phyloP scores from a whole-genome alignment of 2,888 invertebrate species.

The Bruchidius siliquastri region DNA sequence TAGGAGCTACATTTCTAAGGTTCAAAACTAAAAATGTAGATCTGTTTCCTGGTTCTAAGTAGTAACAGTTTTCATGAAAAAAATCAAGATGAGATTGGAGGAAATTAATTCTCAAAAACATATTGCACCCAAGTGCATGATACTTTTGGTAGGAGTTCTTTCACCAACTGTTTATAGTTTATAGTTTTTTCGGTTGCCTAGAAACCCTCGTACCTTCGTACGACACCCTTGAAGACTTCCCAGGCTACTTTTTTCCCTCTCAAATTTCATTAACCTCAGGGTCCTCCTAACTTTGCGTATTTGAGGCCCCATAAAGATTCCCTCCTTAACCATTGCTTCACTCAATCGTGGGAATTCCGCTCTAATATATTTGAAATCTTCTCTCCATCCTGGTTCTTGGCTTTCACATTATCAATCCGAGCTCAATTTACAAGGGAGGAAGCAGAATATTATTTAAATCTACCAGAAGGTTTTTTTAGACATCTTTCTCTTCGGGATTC shows the following conservation, averaged over 20 bases:
- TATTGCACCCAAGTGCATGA: too few species aligned
- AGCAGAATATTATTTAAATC: not conserved
- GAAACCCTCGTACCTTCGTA: not conserved
- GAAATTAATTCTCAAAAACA: too few species aligned
- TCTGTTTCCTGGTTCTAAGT: too few species aligned
- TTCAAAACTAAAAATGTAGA: too few species aligned
- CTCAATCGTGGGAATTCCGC: conserved; percentile 8
- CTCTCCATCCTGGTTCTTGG: conserved; percentile 6
- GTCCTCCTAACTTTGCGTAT: conserved; percentile 8
- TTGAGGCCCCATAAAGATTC: conserved; percentile 27
- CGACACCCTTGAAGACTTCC: not conserved
- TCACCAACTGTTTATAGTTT: not conserved
- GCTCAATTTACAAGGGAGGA: conserved; percentile 9
- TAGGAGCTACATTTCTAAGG: too few species aligned
- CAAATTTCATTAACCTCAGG: not conserved
- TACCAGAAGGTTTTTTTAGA: not conserved
- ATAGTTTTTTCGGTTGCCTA: not conserved
- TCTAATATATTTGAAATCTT: conserved; percentile 10
- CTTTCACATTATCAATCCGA: conserved; percentile 17
- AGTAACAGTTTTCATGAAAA: too few species aligned
- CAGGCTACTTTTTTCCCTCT: not conserved
- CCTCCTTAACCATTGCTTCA: conserved; percentile 28
- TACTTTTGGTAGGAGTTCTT: too few species aligned
- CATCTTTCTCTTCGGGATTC: not conserved
- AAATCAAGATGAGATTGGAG: too few species aligned